A percentile compares a stretch with the other conserved stretches of the same genome.
These are phyloP conservation scores for Orientallactaga sibirica DNA, from an alignment of 2,797 vertebrate species.

Conservation along the genomic window DNA sequence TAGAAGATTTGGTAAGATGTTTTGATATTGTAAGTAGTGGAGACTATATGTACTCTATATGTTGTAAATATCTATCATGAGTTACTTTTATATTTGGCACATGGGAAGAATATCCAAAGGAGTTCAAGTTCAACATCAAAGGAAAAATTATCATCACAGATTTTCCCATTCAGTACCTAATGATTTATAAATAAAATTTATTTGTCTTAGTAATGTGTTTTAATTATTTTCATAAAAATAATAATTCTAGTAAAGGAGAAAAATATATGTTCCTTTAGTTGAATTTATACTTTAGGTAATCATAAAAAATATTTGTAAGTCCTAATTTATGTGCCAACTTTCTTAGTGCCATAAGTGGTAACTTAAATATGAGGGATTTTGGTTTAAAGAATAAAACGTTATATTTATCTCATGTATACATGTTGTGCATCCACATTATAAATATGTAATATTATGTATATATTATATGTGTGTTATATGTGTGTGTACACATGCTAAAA, in stretches of 20 bases:
- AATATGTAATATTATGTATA: background rate
- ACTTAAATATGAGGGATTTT: background rate
- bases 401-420: background rate
- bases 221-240: conserved; percentile 23
- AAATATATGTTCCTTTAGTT: background rate
- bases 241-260: background rate
- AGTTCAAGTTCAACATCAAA: conserved; percentile 65
- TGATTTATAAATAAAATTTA: conserved; percentile 22
- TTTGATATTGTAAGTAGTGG: conserved; percentile 63
- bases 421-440: background rate
- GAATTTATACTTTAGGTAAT: background rate
- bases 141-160: conserved; percentile 32
- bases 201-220: background rate
- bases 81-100: conserved; percentile 51
- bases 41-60: conserved; percentile 45
- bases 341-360: background rate
- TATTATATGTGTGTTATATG: background rate
- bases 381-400: background rate
- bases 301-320: background rate
- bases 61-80: conserved; percentile 49
- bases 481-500: background rate
- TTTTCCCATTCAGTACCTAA: conserved; percentile 7
- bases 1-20: conserved; percentile 33
- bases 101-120: conserved; percentile 59
- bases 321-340: background rate